Conservation (phyloP, 2,797 vertebrate species). For the Bucorvus abyssinicus region DNA sequence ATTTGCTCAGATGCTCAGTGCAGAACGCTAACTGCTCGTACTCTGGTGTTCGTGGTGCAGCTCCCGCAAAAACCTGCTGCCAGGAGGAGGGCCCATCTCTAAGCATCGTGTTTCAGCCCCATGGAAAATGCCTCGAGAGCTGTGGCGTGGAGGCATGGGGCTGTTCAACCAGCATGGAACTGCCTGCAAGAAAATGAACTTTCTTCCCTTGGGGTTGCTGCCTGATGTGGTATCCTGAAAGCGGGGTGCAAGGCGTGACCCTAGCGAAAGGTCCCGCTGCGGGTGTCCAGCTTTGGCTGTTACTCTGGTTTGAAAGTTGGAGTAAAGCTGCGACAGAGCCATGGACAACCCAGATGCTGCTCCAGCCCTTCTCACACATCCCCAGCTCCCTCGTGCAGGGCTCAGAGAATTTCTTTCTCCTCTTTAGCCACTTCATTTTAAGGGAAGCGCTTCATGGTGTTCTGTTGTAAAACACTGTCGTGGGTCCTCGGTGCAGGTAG, state of each 20-base stretch:
- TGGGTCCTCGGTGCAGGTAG: not conserved
- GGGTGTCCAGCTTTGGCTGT: conserved; percentile 34
- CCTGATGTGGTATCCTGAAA: not conserved
- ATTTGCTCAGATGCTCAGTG: not conserved
- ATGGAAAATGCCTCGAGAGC: accelerated
- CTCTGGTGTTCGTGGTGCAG: not conserved
- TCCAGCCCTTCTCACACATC: conserved; percentile 12
- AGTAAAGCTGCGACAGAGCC: conserved; percentile 13
- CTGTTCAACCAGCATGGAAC: not conserved
- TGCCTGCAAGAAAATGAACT: not conserved
- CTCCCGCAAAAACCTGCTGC: not conserved
- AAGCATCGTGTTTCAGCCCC: accelerated
- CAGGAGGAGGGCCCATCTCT: not conserved
- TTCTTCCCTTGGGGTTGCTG: not conserved
- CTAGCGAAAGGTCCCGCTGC: not conserved
- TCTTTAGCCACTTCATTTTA: conserved; percentile 16
- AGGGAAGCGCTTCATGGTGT: conserved; percentile 20
- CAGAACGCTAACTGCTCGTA: not conserved
- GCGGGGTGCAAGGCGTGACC: accelerated
- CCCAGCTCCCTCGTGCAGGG: not conserved
- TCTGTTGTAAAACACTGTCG: not conserved
- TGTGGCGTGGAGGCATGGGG: not conserved
- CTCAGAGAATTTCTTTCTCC: conserved; percentile 24
- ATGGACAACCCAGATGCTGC: conserved; percentile 22
- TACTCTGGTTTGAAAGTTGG: conserved; percentile 49